Evolutionary conservation across 2,888 invertebrate genomes (phyloP).

Genomic region (Halocaridina rubra): DNA sequence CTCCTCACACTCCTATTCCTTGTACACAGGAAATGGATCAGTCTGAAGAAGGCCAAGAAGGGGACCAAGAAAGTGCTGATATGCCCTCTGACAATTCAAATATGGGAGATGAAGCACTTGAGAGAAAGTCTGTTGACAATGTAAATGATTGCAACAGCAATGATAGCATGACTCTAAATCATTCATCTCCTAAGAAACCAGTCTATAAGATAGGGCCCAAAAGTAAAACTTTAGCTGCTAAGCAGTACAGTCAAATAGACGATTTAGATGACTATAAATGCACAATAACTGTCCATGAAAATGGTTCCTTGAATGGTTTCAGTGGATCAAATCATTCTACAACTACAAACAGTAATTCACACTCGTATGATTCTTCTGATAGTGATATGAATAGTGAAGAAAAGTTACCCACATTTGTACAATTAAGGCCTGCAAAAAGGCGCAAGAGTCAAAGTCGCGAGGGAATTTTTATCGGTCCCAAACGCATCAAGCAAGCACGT

Average conservation of each 20-base stretch:
- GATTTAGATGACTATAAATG: slow-evolving; percentile 58
- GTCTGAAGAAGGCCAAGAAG: background rate
- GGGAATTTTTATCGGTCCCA: slow-evolving; percentile 62
- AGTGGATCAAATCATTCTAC: slow-evolving; percentile 35
- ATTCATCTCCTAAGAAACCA: slow-evolving; percentile 40
- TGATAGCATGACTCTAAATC: background rate
- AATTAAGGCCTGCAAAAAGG: slow-evolving; percentile 55
- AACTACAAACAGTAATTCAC: slow-evolving; percentile 34
- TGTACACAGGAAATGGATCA: background rate
- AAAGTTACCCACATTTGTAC: slow-evolving; percentile 49
- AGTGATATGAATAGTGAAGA: slow-evolving; percentile 56
- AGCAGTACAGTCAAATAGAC: slow-evolving; percentile 56
- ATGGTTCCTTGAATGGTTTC: slow-evolving; percentile 58
- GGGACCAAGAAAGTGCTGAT: background rate
- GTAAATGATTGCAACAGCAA: no score
- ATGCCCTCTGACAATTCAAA: background rate
- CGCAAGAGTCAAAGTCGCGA: slow-evolving; percentile 47
- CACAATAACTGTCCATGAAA: slow-evolving; percentile 59
- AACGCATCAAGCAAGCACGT: slow-evolving; percentile 57
- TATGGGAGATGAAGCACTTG: background rate
- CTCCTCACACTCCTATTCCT: no score
- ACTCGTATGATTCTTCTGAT: slow-evolving; percentile 53
- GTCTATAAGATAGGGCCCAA: slow-evolving; percentile 57
- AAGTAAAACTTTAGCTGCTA: slow-evolving; percentile 58
- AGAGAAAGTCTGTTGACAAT: slow-evolving; percentile 9